Base-by-base conservation (phyloP, 2,113 vertebrate species). In the Tetrax tetrax region DNA sequence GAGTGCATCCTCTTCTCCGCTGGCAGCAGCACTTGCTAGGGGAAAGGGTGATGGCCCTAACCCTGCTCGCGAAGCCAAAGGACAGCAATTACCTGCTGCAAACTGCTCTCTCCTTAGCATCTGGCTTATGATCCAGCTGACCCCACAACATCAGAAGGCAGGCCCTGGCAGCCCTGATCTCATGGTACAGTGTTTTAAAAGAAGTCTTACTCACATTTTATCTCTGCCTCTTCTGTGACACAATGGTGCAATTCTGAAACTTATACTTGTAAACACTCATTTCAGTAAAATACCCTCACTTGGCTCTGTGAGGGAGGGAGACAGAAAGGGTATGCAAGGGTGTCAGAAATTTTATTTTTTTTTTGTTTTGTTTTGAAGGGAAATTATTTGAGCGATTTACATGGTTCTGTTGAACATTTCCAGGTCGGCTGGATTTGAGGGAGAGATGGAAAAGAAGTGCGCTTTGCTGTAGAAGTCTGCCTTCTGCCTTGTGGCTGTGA, bases 61-160 rank as follows among this genome's bases (percentile, higher is more conserved):
- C 27, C 27, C 31, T 24, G 28, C 0, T 4, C 4, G 2, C 1
- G 2, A 20, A 64, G 38, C 41, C 61, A 50, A 80, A 75, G 37
- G 54, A 64, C 54, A 50, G 31, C 41, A 65, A 50, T 41, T 63
- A 28, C 43, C 29, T 10, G 63, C 74, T 75, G 75, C 45, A 83
- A 66, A 31, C 51, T 45, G 31, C 56, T 74, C 19, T 91, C 59
- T 70, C 48, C 45, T 54, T 87, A 65, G 41, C 2, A 1, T 76
- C 59, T 86, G 79, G 38, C 25, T 83, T 25, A 29, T 14, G n/a
- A 16, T 68, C n/a, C 66, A 41, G 25, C n/a, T 90, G 79, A 83
- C 51, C 60, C 43, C n/a, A 54, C 65, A 89, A 50, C n/a, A 70
- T 59, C 31, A 81, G 78, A 83, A 65, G 7, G 3, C 19, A 31